These are phyloP conservation scores for Pseudachorutes palmiensis DNA, from an alignment of 1,140 invertebrate genomes.

Conservation along the genomic window DNA sequence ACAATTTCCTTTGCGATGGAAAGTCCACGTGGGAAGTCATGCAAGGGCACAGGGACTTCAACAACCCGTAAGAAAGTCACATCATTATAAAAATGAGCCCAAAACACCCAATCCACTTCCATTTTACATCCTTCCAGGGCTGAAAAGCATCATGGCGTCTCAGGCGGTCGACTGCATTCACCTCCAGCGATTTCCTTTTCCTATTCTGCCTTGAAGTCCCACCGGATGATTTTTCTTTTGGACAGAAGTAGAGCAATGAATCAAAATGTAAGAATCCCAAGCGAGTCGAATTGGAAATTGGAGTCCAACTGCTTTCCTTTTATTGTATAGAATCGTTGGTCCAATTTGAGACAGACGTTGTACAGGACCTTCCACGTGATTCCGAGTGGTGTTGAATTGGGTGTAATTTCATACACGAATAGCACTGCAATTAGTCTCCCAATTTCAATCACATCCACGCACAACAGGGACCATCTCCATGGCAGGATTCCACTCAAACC, in stretches of 20 bases:
- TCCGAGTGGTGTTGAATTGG: conserved; percentile 39
- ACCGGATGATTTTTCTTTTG: conserved; percentile 35
- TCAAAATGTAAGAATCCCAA: conserved; percentile 31
- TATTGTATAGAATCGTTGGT: conserved; percentile 37
- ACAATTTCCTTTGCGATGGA: conserved; percentile 56
- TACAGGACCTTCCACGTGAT: conserved; percentile 39
- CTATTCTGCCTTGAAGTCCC: conserved; percentile 33
- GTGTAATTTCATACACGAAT: conserved; percentile 39
- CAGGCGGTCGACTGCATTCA: background rate
- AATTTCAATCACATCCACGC: conserved; percentile 38
- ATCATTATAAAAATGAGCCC: background rate
- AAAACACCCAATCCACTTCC: no score
- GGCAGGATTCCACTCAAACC: conserved; percentile 40
- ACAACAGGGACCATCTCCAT: conserved; percentile 40
- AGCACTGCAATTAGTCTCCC: conserved; percentile 36
- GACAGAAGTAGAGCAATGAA: conserved; percentile 34
- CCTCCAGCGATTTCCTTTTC: conserved; percentile 32
- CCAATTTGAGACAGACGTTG: conserved; percentile 35
- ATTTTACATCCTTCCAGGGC: background rate
- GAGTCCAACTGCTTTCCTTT: background rate
- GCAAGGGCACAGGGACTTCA: conserved; percentile 52
- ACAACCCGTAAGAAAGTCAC: conserved; percentile 34
- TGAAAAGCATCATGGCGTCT: background rate
- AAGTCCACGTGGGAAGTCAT: conserved; percentile 56
- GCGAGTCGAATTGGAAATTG: conserved; percentile 8